Percentiles rank a stretch among this genome's conserved stretches.
phyloP scores from a whole-genome alignment of 1,140 invertebrate species.

The Littorina saxatilis region DNA sequence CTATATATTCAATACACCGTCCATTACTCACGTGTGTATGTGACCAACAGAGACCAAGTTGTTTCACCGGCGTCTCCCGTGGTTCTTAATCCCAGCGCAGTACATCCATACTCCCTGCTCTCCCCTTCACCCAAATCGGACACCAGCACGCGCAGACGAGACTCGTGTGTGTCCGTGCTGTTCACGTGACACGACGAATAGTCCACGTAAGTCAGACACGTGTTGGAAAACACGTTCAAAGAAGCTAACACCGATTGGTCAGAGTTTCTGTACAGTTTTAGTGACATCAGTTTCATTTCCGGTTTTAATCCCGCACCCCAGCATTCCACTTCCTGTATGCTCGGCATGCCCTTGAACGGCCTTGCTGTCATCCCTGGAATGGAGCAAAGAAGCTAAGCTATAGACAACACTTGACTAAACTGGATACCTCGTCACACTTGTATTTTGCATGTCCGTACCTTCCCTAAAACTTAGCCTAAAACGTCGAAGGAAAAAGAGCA shows the following conservation, averaged over 20 bases:
- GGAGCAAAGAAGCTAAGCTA: too few relatives aligned
- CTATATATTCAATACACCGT: too few relatives aligned
- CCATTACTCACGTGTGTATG: not conserved
- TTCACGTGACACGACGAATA: constrained; percentile 13
- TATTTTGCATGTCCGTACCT: too few relatives aligned
- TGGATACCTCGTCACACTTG: too few relatives aligned
- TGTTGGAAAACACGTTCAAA: not conserved
- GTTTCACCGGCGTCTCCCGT: not conserved
- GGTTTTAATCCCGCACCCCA: constrained; percentile 1
- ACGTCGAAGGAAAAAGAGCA: too few relatives aligned
- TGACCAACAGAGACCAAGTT: not conserved
- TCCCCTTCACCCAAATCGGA: constrained; percentile 2
- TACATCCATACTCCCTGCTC: constrained; percentile 28
- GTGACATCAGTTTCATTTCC: constrained; percentile 24
- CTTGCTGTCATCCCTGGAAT: constrained; percentile 16
- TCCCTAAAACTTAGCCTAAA: too few relatives aligned
- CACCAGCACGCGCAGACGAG: constrained; percentile 18
- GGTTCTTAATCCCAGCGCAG: not conserved
- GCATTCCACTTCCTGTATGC: constrained; percentile 33
- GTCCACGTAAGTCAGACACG: not conserved
- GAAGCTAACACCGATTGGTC: not conserved
- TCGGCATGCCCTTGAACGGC: constrained; percentile 11
- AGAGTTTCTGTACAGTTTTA: not conserved
- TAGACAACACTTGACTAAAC: too few relatives aligned
- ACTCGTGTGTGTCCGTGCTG: not conserved